Evolutionary conservation across 2,113 vertebrate species (phyloP), one percentile per base, ranked within the genome.

Genomic region (Cottus gobio): DNA sequence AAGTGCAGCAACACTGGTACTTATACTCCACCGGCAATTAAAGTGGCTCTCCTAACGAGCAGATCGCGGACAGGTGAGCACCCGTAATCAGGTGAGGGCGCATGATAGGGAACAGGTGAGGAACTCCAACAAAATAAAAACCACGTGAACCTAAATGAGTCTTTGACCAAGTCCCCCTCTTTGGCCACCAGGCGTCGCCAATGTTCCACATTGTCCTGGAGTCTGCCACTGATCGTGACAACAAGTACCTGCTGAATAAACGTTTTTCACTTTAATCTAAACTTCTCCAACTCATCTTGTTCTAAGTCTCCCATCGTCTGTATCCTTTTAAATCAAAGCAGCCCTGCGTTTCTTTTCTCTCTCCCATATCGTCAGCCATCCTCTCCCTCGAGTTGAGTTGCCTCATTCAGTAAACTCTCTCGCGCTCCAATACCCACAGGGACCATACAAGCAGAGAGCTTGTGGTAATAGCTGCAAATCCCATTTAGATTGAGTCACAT

Each of bases 401-500:
- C 28, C 60, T 89, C 50, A 28, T 77, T 80, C 68, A 13, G 44
- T 63, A 20, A 60, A 75, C 75, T 48, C 31, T 61, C 54, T 57
- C 22, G 2, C 36, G 30, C 74, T 68, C 54, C 63, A 54, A 12
- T 72, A 30, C 60, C 72, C 80, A 13, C 78, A 24, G 63, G 12
- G 18, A n/a, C 69, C 30, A 31, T 44, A 84, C 67, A 24, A 66
- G 74, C 74, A 0, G 28, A 79, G 61, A 42, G 63, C 70, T 63
- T 28, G 50, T n/a, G 18, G 72, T 70, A 83, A 82, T 68, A 69
- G 82, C 78, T 80, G 70, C 67, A 83, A 87, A 91, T 91, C 87
- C 87, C 74, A 88, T 90, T 90, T 85, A 80, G 75, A 83, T 82
- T 12, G 75, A 85, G 87, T 88, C 90, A 26, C 68, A 78, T 58